Evolutionary conservation across 2,888 invertebrate genomes (phyloP), one percentile per base, ranked within the genome.

Genomic region (Cosmorhoe ocellata): DNA sequence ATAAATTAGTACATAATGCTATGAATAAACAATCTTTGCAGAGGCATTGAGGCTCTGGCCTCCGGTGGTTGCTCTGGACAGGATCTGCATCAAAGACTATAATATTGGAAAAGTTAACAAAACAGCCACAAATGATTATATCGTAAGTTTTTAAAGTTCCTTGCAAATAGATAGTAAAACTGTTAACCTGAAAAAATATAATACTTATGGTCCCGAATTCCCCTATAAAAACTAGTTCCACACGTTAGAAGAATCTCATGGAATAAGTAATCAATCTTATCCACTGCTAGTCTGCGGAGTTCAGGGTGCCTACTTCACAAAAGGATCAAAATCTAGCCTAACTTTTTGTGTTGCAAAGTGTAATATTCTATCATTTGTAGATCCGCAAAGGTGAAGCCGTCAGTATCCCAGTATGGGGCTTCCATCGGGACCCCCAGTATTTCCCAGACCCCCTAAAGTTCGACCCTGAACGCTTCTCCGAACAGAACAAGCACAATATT

Each of bases 401-500:
- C 0, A 67, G 71, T 54, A 66, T 91, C 14, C 90, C 91, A 0
- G 64, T 78, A 0, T 81, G 76, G 61, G 79, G 80, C 0, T 64
- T 91, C 31, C 92, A 93, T 52, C 84, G 76, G 9, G 91, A 92
- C 61, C 84, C 91, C 0, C 64, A 85, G 13, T 90, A 81, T 66
- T 93, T 77, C 64, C 85, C 91, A 0, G 77, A 93, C 9, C 93
- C 93, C 0, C 60, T 73, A 0, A 91, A 89, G 63, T 93, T 93
- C 42, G 89, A 93, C 65, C 93, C 93, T 5, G 84, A 92, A 56
- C 71, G 93, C 11, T 93, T 93, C 59, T 91, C 81, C 1, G 90
- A 91, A 0, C 91, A 92, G 56, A 93, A 92, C 63, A 92, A 91
- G 59, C 72, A 79, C 1, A 82, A 81, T 0, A 79, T 83, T 5